Base-by-base conservation (phyloP, 37 sponge, comb jelly and placozoan species). In the Aplysina aerophoba region DNA sequence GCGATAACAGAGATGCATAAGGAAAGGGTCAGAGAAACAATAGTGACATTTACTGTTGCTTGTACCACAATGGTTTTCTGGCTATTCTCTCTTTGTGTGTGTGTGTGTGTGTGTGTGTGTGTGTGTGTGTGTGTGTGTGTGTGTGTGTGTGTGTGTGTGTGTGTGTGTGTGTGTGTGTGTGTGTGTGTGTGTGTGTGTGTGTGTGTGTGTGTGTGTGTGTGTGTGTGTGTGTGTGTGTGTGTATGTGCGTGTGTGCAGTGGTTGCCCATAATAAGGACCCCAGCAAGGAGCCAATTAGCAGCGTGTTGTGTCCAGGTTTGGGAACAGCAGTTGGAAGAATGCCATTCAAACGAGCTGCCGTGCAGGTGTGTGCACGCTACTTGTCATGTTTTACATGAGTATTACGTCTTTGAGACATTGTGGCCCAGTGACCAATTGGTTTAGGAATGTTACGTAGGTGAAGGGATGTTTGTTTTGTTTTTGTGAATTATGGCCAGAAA, bases 271-370 rank as follows among this genome's bases (percentile, higher is more conserved):
- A 90, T 38, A 13, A 14, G 8, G 55, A 58, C 63, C 44, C 73
- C 31, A 80, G 82, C 1, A 31, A 41, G 28, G 78, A 85, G 27
- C 86, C 63, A 20, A 94, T 94, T 28, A 80, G 53, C 34, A 39
- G 68, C 16, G 79, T 94, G 30, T 81, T 94, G 33, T 94, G 94
- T 59, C 94, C 94, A 17, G 94, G 94, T 15, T 84, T 94, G 64
- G 91, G 94, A 4, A 94, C 94, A 24, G 91, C 91, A 27, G 94
- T 94, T 2, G 94, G 94, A 0, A 81, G 83, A 59, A 94, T 94
- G 94, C 91, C 94, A 2, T 88, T 60, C 55, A 24, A 73, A 44
- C 90, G 85, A 55, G 85, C 84, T 87, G 94, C 94, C 28, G 39
- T 71, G 61, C 94, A 94, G 69, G 87, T 91, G 55, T 24, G 55